Base-by-base conservation (phyloP, 92 coral and sea anemone species). In the Epizoanthus rinbou region DNA sequence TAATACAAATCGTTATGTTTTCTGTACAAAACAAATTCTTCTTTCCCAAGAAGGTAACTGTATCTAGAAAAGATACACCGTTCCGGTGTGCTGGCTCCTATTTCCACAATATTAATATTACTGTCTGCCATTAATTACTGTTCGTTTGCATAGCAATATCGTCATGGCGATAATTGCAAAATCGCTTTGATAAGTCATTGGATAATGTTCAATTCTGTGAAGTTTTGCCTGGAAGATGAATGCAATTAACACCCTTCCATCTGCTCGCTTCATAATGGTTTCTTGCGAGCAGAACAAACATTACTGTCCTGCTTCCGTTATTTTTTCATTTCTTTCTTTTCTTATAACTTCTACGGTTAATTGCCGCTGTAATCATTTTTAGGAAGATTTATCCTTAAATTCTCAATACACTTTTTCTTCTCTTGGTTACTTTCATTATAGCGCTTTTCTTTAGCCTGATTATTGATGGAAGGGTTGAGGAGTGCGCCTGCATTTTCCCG, bases 211-310 rank as follows among this genome's bases (percentile, higher is more conserved):
- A 67, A 25, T 33, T n/a, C 72, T 31, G 15, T 67, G 35, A 41
- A 67, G 13, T 47, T 25, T 17, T 64, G 17, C 13, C 15, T 25
- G 37, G 17, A 67, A 67, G 28, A 67, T 5, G 39, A 19, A 18
- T 67, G 72, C 8, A 13, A 67, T 33, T 33, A 67, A 6, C 22
- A 14, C 54, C 54, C 17, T 28, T 28, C 72, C 72, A 67, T 33
- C 72, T 67, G 47, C 72, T 65, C 70, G 31, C 23, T 64, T 64
- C 39, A 64, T 35, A 64, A 22, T 64, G 37, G 16, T 35, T 66
- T 7, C 21, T 66, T 66, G 16, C 3, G 18, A 66, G 22, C 24
- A 22, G 16, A 64, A 5, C 37, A 24, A 64, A 64, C 16, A 64
- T 1, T 25, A 25, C 72, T 67, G 72, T 33, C 6, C 45, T 25